Conservation (phyloP, 2,113 vertebrate genomes). For the Aix galericulata region DNA sequence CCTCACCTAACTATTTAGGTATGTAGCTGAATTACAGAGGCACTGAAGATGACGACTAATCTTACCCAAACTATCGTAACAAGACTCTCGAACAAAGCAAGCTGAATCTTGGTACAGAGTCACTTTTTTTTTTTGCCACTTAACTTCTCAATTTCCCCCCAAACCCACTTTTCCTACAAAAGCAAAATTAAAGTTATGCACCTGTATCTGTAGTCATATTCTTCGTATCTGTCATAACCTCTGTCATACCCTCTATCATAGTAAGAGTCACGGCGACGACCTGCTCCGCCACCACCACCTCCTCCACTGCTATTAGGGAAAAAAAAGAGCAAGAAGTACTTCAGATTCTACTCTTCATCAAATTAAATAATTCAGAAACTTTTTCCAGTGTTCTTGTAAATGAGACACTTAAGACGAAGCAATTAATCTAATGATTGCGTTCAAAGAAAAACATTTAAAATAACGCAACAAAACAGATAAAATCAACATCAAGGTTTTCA, state of each 20-base stretch:
- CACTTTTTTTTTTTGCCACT: not conserved
- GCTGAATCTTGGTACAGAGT: not conserved
- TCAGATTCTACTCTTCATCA: not conserved
- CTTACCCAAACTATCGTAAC: not conserved
- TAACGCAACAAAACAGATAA: not conserved
- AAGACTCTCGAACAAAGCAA: not conserved
- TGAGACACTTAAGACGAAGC: not conserved
- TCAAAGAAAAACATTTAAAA: not conserved
- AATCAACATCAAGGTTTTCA: not conserved
- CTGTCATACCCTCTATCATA: slow-evolving; percentile 88
- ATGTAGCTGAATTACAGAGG: not conserved
- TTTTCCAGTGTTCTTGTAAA: not conserved
- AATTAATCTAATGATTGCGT: not conserved
- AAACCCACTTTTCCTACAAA: not conserved
- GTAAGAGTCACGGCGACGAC: slow-evolving; percentile 85
- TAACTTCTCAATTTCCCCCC: not conserved
- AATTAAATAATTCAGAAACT: not conserved
- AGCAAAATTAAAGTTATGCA: slow-evolving; percentile 50
- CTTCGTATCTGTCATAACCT: slow-evolving; percentile 90
- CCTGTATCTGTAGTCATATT: slow-evolving; percentile 92
- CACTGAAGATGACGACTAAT: not conserved
- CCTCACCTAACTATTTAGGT: not conserved
- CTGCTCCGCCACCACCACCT: slow-evolving; percentile 78
- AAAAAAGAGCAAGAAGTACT: not conserved
- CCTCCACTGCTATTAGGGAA: slow-evolving; percentile 72